Base-by-base conservation (phyloP, 2,888 invertebrate genomes). In the Pterostichus madidus region DNA sequence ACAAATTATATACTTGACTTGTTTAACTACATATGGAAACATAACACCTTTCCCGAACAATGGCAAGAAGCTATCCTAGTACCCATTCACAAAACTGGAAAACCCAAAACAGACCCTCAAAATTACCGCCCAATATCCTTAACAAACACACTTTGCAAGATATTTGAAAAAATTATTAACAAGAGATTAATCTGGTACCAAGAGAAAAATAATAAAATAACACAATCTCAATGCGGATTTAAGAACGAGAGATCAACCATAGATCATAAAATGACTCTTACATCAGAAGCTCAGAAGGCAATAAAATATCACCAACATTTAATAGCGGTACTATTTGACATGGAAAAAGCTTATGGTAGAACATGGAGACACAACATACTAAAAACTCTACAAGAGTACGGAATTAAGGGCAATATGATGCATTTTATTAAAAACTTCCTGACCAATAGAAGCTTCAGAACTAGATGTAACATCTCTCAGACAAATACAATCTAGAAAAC, bases 401-500 rank as follows among this genome's bases (percentile, higher is more conserved):
- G 73, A 52, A 76, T 83, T 44, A 32, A 83, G 17, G 77, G 77
- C 2, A 64, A 83, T 35, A 83, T 83, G 39, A n/a, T 52, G 4
- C 32, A 52, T 32, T 83, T 49, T 49, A 77, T 73, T 7, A 56
- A 83, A 61, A 83, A 83, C 32, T 75, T 82, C 35, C 44, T 82
- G 1, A 49, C 75, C 4, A 31, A 82, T 17, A 73, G 75, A 76
- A 13, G 10, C 2, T 82, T 82, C 11, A 15, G 24, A 32, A 24
- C 56, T 3, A 32, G 68, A 53, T 17, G 39, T 2, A 73, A 73
- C 17, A 44, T 35, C 15, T 53, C 5, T 59, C 75, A 31, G 53
- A 75, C 15, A 44, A 24, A 53, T 53, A 44, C n/a, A 56, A n/a
- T 6, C 75, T 64, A 11, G 83, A 83, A 46, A 85, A 84, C 39